Conservation (phyloP, 2,797 vertebrate genomes). For the Pangasius macronema region DNA sequence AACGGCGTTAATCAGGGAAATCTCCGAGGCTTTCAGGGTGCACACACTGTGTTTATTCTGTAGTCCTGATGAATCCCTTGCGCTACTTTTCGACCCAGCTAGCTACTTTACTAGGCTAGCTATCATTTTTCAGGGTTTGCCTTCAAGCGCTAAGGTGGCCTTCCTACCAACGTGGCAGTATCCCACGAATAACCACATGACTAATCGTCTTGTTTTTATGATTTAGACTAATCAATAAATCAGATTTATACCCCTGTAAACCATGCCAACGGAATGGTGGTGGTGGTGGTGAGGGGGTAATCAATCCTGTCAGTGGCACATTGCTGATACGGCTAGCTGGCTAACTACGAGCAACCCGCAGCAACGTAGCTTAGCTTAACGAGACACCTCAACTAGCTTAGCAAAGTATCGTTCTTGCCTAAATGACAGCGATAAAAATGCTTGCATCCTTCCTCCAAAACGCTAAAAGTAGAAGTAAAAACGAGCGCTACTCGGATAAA, state of each 20-base stretch:
- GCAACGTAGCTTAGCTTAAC: constrained; percentile 33
- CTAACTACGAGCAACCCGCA: constrained; percentile 47
- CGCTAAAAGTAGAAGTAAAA: constrained; percentile 44
- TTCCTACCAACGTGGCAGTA: constrained; percentile 41
- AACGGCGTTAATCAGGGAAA: neutral
- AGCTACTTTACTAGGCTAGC: constrained; percentile 64
- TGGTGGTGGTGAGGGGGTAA: neutral
- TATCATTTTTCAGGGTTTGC: constrained; percentile 57
- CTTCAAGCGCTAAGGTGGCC: constrained; percentile 39
- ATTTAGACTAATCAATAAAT: neutral
- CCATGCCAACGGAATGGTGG: neutral
- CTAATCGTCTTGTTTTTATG: neutral
- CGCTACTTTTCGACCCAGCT: neutral
- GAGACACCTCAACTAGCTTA: constrained; percentile 38
- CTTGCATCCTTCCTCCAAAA: neutral
- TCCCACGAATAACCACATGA: neutral
- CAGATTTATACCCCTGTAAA: neutral
- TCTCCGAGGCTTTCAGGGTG: constrained; percentile 13
- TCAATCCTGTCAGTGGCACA: constrained; percentile 55
- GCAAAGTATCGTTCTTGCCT: constrained; percentile 33
- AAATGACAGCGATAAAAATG: constrained; percentile 22
- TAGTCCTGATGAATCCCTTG: constrained; percentile 56
- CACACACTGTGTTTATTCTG: constrained; percentile 58
- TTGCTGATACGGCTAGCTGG: constrained; percentile 39
- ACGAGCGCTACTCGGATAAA: constrained; percentile 60